phyloP scores from a whole-genome alignment of 2,797 vertebrate genomes.

The Hypotaenidia okinawae region DNA sequence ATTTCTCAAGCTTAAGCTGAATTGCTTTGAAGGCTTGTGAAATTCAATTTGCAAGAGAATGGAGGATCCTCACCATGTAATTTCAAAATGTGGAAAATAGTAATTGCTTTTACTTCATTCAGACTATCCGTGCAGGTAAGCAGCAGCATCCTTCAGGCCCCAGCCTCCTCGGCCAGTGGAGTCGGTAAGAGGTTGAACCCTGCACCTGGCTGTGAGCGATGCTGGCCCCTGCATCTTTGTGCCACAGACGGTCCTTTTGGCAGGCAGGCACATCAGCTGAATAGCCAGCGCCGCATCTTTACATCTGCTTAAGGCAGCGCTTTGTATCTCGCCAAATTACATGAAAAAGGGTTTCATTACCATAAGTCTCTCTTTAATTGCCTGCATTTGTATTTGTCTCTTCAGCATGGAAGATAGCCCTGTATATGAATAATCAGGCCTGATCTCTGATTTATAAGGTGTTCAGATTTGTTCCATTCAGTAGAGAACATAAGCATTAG shows the following conservation, averaged over 20 bases:
- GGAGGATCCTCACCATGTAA: slow-evolving; percentile 37
- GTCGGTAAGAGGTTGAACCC: neutral
- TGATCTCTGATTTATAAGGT: slow-evolving; percentile 44
- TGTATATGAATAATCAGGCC: slow-evolving; percentile 16
- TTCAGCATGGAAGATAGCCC: slow-evolving; percentile 24
- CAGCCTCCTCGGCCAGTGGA: neutral
- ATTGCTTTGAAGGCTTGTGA: slow-evolving; percentile 61
- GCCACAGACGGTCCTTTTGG: neutral
- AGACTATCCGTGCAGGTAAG: neutral
- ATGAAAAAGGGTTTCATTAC: neutral
- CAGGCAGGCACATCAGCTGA: neutral
- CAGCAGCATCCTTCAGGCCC: fast-evolving
- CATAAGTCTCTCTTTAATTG: slow-evolving; percentile 5
- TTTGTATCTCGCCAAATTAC: slow-evolving; percentile 24
- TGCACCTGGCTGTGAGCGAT: neutral
- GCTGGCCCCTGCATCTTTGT: neutral
- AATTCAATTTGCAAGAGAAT: slow-evolving; percentile 68
- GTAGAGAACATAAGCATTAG: slow-evolving; percentile 36
- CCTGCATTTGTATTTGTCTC: slow-evolving; percentile 1
- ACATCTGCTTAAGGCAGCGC: neutral
- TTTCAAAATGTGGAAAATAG: slow-evolving; percentile 59
- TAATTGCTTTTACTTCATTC: slow-evolving; percentile 52
- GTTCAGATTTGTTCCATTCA: slow-evolving; percentile 44
- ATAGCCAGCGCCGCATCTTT: neutral
- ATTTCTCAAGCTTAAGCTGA: slow-evolving; percentile 50